Percentiles rank a stretch among this genome's conserved stretches.
Conservation (phyloP, 2,113 vertebrate genomes). For the Gambusia holbrooki region DNA sequence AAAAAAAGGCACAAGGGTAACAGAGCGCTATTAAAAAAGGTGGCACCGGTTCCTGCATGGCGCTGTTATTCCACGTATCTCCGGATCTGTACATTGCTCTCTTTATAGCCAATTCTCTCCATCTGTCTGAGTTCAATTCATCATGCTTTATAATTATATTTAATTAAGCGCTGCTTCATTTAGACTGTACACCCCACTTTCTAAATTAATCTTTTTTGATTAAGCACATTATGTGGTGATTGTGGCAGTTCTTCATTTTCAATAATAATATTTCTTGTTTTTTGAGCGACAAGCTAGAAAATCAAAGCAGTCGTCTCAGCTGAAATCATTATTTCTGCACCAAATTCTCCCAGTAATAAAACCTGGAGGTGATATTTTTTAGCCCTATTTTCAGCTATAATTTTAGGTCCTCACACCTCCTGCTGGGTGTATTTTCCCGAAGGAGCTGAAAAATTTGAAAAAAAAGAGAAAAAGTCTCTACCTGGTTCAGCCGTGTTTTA, state of each 20-base stretch:
- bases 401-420: constrained; percentile 26
- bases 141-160: constrained; percentile 31
- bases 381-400: constrained; percentile 17
- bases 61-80: constrained; percentile 32
- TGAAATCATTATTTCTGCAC: constrained; percentile 12
- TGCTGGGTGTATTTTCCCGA: constrained; percentile 25
- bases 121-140: constrained; percentile 24
- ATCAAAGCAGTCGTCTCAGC: constrained; percentile 6
- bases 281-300: background rate
- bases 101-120: constrained; percentile 9
- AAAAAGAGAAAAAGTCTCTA: background rate
- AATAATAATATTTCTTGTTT: constrained; percentile 7
- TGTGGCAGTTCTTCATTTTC: constrained; percentile 11
- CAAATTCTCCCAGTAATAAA: constrained; percentile 6
- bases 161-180: constrained; percentile 22
- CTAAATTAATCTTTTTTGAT: constrained; percentile 30
- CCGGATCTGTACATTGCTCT: background rate
- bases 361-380: background rate
- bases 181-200: constrained; percentile 16
- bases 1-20: constrained; percentile 43
- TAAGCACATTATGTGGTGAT: constrained; percentile 17
- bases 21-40: constrained; percentile 55
- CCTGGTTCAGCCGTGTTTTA: background rate
- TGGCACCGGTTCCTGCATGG: constrained; percentile 9
- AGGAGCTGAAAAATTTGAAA: background rate